Base-by-base conservation (phyloP, 2,113 vertebrate species). In the Carassius gibelio region DNA sequence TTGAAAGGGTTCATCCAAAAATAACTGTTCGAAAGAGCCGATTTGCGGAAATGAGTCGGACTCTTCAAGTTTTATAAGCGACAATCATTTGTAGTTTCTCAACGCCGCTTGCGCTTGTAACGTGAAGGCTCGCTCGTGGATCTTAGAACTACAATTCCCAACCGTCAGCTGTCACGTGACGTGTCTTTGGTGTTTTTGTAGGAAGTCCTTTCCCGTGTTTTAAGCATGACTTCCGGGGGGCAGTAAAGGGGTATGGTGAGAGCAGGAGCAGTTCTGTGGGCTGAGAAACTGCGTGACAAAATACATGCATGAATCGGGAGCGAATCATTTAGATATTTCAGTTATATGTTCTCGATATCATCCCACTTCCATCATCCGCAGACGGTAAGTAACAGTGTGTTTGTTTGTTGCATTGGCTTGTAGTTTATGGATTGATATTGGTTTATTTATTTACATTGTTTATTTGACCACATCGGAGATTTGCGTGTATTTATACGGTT, bases 161-260 rank as follows among this genome's bases (percentile, higher is more conserved):
- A 21, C 1, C 0, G 1, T 21, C 3, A 0, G 76, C 75, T 4
- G 10, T 52, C 42, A 71, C n/a, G 48, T 75, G 76, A 85, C 72
- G 85, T 91, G 89, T 91, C 91, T 92, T 93, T 89, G 75, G 85
- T 91, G 90, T 91, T 92, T 92, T 93, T 89, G 75, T 85, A 90
- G 94, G 94, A 94, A 95, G 45, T 48, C 2, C 10, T 10, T 48
- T 2, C 9, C 45, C 45, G 91, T 94, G 82, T 75, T 1, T 86
- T 85, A 82, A 86, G 17, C 50, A 85, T 88, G 91, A 77, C 91
- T 91, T 95, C 94, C 94, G 93, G n/a, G n/a, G n/a, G n/a, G n/a
- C n/a, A n/a, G n/a, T n/a, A n/a, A n/a, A n/a, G n/a, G n/a, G n/a
- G n/a, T 66, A 23, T 85, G 48, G 81, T 81, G 84, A 6, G 78